Percentiles rank a stretch among this genome's conserved stretches.
Conservation (phyloP, 2,888 invertebrate genomes). For the Drosophila tanythrix region DNA sequence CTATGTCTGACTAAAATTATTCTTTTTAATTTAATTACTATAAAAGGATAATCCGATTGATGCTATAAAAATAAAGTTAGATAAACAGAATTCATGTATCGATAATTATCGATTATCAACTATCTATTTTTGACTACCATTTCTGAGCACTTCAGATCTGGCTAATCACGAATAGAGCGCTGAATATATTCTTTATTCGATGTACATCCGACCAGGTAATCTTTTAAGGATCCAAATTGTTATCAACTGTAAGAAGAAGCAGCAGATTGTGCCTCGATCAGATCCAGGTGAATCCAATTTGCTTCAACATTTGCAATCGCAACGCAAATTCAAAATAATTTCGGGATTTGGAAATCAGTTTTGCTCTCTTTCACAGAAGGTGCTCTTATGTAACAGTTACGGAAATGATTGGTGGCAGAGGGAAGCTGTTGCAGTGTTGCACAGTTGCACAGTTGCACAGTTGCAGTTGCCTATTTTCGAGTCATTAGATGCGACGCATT, state of each 20-base stretch:
- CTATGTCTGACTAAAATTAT: neutral
- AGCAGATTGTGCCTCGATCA: neutral
- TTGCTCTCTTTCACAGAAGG: neutral
- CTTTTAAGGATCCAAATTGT: neutral
- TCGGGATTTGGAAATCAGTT: neutral
- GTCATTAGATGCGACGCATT: slow-evolving; percentile 7
- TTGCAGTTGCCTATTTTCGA: slow-evolving; percentile 25
- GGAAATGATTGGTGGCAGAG: neutral
- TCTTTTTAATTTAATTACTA: neutral
- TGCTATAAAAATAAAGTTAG: neutral
- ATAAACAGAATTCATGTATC: neutral
- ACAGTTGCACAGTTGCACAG: slow-evolving; percentile 14
- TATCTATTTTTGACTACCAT: too few relatives aligned
- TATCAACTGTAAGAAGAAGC: neutral
- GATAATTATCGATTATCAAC: neutral
- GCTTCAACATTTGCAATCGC: neutral
- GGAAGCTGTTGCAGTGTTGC: slow-evolving; percentile 4
- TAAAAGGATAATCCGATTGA: neutral
- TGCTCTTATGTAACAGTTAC: slow-evolving; percentile 15
- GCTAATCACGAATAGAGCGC: too few relatives aligned
- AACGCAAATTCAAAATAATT: neutral
- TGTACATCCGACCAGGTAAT: neutral
- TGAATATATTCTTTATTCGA: neutral
- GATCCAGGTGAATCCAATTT: neutral
- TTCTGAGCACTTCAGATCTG: neutral